These are phyloP conservation scores for Thereva unica DNA, from an alignment of 2,888 invertebrate species.

Conservation along the genomic window DNA sequence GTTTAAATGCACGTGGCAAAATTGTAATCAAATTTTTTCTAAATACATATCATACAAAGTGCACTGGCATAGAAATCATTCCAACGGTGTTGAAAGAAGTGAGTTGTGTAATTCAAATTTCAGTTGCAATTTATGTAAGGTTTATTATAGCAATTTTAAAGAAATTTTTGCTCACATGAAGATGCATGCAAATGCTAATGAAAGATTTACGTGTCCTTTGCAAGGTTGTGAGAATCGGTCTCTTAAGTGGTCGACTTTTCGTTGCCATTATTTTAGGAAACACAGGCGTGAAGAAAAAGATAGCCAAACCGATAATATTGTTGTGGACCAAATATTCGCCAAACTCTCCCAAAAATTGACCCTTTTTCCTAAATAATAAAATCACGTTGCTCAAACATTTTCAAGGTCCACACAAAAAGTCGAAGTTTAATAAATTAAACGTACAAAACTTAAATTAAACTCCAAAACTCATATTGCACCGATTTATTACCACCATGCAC, in stretches of 20 bases:
- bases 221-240: background rate
- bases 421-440: too few species aligned
- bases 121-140: background rate
- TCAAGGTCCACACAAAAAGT: too few species aligned
- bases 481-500: too few species aligned
- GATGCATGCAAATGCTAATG: background rate
- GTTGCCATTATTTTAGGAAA: background rate
- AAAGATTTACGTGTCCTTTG: background rate
- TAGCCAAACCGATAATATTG: too few species aligned
- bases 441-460: too few species aligned
- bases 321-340: too few species aligned
- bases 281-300: background rate
- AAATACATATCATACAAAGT: background rate
- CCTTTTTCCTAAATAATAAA: too few species aligned
- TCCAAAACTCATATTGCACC: too few species aligned
- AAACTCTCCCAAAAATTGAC: too few species aligned
- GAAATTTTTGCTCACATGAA: background rate
- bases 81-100: background rate
- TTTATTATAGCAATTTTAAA: background rate
- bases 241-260: background rate
- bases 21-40: background rate
- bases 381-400: too few species aligned
- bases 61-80: slow-evolving; percentile 1
- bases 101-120: background rate
- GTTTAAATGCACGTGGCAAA: background rate